Evolutionary conservation across 2,888 invertebrate genomes (phyloP).

Genomic region (Sarcophaga carnaria): DNA sequence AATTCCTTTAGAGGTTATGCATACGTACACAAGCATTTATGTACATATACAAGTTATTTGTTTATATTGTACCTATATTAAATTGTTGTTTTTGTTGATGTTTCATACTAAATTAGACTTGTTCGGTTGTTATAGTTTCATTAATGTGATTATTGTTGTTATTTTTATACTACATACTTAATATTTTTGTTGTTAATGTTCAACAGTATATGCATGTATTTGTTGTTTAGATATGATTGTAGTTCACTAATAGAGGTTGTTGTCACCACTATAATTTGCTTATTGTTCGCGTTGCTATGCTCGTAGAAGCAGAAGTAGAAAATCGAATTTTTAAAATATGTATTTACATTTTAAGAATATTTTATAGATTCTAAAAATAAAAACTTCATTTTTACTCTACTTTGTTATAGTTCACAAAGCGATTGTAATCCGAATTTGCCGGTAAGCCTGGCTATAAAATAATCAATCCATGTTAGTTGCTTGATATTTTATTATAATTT

Average conservation of each 20-base stretch:
- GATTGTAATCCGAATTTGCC: no score
- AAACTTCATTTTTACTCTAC: no score
- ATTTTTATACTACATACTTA: neutral
- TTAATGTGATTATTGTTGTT: conserved; percentile 1
- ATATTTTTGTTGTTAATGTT: neutral
- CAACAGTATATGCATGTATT: neutral
- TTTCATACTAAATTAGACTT: conserved; percentile 7
- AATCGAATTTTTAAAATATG: no score
- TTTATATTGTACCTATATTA: conserved; percentile 4
- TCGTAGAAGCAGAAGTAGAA: no score
- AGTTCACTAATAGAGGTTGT: conserved; percentile 47
- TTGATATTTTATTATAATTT: no score
- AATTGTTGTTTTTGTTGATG: neutral
- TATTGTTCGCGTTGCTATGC: conserved; percentile 1
- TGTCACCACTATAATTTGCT: conserved; percentile 46
- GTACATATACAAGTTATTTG: neutral
- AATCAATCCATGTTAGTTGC: no score
- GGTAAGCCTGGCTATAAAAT: no score
- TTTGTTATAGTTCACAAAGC: no score
- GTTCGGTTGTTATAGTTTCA: conserved; percentile 25
- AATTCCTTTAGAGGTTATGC: conserved; percentile 38
- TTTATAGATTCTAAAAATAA: no score
- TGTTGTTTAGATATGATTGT: neutral
- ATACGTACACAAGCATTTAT: neutral
- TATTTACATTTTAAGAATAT: no score